Base-by-base conservation (phyloP, 2,113 vertebrate species). In the Takifugu flavidus region DNA sequence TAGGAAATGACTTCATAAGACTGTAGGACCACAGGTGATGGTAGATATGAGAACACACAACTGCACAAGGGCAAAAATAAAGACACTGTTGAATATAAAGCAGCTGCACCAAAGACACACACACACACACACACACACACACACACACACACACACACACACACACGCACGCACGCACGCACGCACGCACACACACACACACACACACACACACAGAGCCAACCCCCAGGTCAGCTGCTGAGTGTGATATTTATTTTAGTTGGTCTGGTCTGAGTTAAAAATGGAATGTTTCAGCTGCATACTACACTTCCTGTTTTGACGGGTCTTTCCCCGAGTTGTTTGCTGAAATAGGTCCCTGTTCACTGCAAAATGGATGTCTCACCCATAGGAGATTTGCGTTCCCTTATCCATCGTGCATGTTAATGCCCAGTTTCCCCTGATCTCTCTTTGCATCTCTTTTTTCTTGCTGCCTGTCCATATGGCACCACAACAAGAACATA, bases 241-340 rank as follows among this genome's bases (percentile, higher is more conserved):
- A 78, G 72, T 78, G 75, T 43, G 42, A 55, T 86, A 65, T 89
- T 85, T 89, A 72, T 89, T 85, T 89, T 73, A 70, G 71, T 70
- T 25, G 25, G 65, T 62, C 80, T 71, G 79, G 73, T 55, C 65
- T 61, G 77, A 86, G 84, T 89, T 89, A 90, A 89, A 90, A 88
- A 89, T 79, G 78, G 89, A 89, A 88, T 83, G 75, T 89, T 87
- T 86, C 82, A 82, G 82, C 87, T 67, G 77, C 82, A 86, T 90
- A 84, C 87, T 86, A 87, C 80, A 70, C 82, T 88, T 87, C 82
- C 88, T 89, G 89, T 90, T 89, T 87, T 87, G 78, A 85, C 54
- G 70, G 81, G 73, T 82, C 77, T 62, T 74, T 85, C 65, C 0
- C 62, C 28, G 77, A 77, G 53, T 70, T 20, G 28, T 75, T 71